These are phyloP conservation scores for Nephila pilipes DNA, from an alignment of 1,140 invertebrate genomes.

Conservation along the genomic window DNA sequence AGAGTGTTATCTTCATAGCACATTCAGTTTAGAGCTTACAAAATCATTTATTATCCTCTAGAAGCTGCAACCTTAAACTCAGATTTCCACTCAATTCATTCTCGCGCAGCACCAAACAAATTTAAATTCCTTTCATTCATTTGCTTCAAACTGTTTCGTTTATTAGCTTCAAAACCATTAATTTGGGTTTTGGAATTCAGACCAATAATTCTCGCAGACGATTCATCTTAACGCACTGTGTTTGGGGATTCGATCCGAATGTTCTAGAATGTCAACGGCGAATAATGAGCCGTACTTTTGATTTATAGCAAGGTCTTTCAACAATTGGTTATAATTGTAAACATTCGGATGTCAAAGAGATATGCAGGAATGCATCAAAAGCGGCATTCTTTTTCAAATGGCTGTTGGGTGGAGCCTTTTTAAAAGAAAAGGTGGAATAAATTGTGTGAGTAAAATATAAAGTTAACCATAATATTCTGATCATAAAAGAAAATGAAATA, in stretches of 20 bases:
- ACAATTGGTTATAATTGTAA: conserved; percentile 34
- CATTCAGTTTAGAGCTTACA: background rate
- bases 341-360: background rate
- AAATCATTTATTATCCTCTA: conserved; percentile 11
- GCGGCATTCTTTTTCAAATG: background rate
- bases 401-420: background rate
- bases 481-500: background rate
- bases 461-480: background rate
- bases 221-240: conserved; percentile 13
- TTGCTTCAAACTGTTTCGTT: conserved; percentile 37
- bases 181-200: conserved; percentile 30
- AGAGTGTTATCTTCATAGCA: too few relatives aligned
- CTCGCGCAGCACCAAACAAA: background rate
- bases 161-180: conserved; percentile 43
- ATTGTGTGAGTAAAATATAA: background rate
- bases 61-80: background rate
- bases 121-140: conserved; percentile 49
- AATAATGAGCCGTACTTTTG: conserved; percentile 36
- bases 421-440: background rate
- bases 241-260: conserved; percentile 30
- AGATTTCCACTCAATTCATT: conserved; percentile 11
- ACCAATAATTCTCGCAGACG: conserved; percentile 24
- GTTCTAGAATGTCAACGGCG: conserved; percentile 27
- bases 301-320: background rate
- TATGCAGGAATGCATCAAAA: background rate